Evolutionary conservation across 2,113 vertebrate genomes (phyloP).

Genomic region (Amphiprion ocellaris): DNA sequence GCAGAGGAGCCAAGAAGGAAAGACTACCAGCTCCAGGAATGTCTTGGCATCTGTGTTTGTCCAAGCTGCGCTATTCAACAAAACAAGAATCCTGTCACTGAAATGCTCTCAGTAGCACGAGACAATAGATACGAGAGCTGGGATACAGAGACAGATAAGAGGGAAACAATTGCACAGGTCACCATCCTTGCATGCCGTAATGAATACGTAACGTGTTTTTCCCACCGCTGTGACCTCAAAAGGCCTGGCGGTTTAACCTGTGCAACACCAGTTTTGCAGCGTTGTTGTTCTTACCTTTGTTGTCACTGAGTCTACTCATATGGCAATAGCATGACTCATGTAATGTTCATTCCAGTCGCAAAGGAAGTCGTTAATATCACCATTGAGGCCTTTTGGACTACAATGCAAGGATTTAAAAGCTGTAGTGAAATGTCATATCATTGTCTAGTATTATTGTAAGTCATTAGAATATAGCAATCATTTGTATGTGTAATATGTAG

Average conservation of each 20-base stretch:
- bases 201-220: conserved; percentile 43
- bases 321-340: conserved; percentile 19
- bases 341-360: conserved; percentile 32
- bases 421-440: not conserved
- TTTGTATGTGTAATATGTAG: not conserved
- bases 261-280: not conserved
- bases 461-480: not conserved
- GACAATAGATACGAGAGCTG: conserved; percentile 51
- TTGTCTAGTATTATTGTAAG: no score
- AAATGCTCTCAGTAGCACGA: conserved; percentile 51
- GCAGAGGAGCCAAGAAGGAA: conserved; percentile 49
- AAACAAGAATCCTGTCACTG: conserved; percentile 72
- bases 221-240: conserved; percentile 41
- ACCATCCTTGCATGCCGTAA: conserved; percentile 20
- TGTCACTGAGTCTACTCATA: conserved; percentile 32
- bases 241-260: conserved; percentile 5
- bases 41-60: conserved; percentile 64
- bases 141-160: conserved; percentile 58
- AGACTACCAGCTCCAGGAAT: conserved; percentile 75
- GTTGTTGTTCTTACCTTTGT: conserved; percentile 24
- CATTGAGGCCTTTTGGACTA: not conserved
- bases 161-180: conserved; percentile 53
- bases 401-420: conserved; percentile 20
- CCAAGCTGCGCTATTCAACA: conserved; percentile 53
- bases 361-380: conserved; percentile 24